Evolutionary conservation across 2,888 invertebrate genomes (phyloP).

Genomic region (Bhutanitis thaidina): DNA sequence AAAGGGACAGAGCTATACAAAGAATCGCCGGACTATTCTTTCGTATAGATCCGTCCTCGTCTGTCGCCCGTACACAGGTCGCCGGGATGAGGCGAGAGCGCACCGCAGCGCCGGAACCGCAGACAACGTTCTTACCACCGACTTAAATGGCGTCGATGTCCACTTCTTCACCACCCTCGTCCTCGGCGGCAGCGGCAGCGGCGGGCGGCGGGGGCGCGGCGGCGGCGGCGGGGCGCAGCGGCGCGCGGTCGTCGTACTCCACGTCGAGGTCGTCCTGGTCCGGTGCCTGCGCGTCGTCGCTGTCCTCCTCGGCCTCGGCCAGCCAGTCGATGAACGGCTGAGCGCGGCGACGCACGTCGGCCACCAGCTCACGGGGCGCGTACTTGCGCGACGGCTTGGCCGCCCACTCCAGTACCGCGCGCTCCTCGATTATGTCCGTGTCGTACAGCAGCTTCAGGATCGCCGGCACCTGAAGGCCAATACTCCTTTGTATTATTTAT

Average conservation of each 20-base stretch:
- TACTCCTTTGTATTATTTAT: no score
- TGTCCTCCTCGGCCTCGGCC: conserved; percentile 96
- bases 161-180: conserved; percentile 90
- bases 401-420: conserved; percentile 96
- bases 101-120: background rate
- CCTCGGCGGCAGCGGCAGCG: conserved; percentile 64
- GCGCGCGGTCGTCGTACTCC: conserved; percentile 92
- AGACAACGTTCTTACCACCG: background rate
- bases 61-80: no score
- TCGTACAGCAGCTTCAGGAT: conserved; percentile 97
- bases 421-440: conserved; percentile 95
- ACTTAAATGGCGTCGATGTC: conserved; percentile 96
- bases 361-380: conserved; percentile 92
- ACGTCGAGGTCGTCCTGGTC: conserved; percentile 26
- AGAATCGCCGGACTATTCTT: no score
- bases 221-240: conserved; percentile 73
- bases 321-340: conserved; percentile 98
- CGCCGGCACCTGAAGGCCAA: conserved; percentile 85
- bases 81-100: no score
- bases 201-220: conserved; percentile 42
- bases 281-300: conserved; percentile 67
- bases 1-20: no score
- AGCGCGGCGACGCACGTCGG: conserved; percentile 95
- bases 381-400: conserved; percentile 97
- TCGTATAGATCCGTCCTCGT: no score